Conservation (phyloP, 2,888 invertebrate genomes). For the Glyphotaelius pellucidus region DNA sequence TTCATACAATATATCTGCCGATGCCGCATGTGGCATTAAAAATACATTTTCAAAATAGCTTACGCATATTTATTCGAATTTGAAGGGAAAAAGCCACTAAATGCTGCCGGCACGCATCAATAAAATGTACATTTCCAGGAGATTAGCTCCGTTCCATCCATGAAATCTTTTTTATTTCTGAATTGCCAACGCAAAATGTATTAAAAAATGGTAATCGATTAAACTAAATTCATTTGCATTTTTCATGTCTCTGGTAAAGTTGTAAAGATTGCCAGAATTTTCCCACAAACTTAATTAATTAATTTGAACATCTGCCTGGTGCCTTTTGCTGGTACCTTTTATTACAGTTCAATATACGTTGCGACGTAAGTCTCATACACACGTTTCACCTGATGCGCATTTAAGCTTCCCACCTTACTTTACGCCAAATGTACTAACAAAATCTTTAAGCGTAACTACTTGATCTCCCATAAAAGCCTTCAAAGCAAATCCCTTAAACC, state of each 20-base stretch:
- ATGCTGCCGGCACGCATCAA: background rate
- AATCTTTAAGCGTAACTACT: background rate
- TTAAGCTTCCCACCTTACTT: background rate
- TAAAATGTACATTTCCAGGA: background rate
- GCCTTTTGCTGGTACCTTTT: background rate
- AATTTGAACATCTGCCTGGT: too few species aligned
- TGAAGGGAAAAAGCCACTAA: background rate
- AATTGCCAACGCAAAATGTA: background rate
- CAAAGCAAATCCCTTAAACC: background rate
- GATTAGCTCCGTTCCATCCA: background rate
- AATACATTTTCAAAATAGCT: background rate
- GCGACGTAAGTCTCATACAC: background rate
- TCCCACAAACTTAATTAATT: background rate
- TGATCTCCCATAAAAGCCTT: background rate
- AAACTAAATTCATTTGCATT: background rate
- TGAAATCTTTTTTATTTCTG: background rate
- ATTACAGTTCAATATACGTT: background rate
- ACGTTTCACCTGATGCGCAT: background rate
- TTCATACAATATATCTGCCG: background rate
- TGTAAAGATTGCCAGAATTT: background rate
- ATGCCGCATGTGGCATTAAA: background rate
- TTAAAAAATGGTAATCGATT: background rate
- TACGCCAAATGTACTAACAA: background rate
- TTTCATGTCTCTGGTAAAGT: background rate
- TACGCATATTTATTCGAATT: background rate